Percentiles rank a stretch among this genome's conserved stretches.
These are phyloP conservation scores for Drosophila siamana DNA, from an alignment of 2,888 invertebrate genomes.

Conservation along the genomic window DNA sequence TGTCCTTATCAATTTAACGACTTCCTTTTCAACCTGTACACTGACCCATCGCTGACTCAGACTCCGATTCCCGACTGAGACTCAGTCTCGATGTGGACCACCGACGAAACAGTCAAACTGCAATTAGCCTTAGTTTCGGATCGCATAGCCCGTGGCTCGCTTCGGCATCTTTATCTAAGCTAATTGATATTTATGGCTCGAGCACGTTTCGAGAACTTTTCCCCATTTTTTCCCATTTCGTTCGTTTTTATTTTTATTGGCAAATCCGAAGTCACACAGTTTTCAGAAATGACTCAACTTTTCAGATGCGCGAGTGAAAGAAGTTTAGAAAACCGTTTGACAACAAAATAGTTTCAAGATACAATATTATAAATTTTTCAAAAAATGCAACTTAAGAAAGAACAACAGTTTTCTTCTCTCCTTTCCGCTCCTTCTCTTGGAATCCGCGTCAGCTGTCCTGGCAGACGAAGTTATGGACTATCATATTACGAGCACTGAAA, in stretches of 20 bases:
- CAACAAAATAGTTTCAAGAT: neutral
- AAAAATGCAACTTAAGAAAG: conserved; percentile 2
- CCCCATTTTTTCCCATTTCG: conserved; percentile 9
- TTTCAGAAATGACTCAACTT: conserved; percentile 20
- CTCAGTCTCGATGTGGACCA: conserved; percentile 46
- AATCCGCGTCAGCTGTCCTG: conserved; percentile 53
- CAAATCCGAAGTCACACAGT: conserved; percentile 8
- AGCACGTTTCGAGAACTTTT: conserved; percentile 64
- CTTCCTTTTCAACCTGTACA: conserved; percentile 65
- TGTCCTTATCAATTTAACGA: conserved; percentile 74
- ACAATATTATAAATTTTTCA: neutral
- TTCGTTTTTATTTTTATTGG: conserved; percentile 29
- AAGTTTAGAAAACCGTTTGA: neutral
- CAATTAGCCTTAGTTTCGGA: conserved; percentile 67
- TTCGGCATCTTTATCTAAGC: conserved; percentile 58
- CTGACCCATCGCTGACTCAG: conserved; percentile 11
- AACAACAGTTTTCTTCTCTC: too few species aligned
- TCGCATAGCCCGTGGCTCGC: conserved; percentile 40
- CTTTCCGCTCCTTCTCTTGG: neutral
- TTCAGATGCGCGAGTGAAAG: neutral
- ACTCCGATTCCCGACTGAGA: neutral
- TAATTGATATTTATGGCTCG: conserved; percentile 75
- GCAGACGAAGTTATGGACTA: conserved; percentile 52
- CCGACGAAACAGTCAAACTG: conserved; percentile 47
- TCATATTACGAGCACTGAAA: conserved; percentile 70